Conservation (phyloP, 2,113 vertebrate species). For the Rostratula benghalensis region DNA sequence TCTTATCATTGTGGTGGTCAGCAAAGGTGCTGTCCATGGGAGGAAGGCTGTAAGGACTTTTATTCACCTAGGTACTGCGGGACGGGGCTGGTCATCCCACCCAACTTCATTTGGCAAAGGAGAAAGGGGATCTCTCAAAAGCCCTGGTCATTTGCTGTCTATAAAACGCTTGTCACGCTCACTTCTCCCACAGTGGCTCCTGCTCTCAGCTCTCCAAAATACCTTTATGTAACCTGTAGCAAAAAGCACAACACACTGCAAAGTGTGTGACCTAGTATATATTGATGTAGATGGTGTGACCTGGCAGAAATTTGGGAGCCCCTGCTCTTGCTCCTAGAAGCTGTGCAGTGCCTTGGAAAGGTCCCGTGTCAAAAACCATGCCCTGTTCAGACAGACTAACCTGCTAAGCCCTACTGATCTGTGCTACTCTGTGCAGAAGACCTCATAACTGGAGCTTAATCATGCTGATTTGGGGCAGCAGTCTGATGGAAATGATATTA, state of each 20-base stretch:
- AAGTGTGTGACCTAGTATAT: neutral
- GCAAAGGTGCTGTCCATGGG: neutral
- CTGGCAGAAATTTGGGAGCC: neutral
- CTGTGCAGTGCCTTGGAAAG: neutral
- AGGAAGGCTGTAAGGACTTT: neutral
- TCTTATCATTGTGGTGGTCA: fast-evolving
- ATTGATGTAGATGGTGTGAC: neutral
- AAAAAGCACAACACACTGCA: neutral
- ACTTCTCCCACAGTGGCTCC: fast-evolving
- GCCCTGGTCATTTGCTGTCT: neutral
- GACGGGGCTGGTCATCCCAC: neutral
- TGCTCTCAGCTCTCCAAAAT: neutral
- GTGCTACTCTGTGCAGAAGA: neutral
- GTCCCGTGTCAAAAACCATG: neutral
- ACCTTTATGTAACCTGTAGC: neutral
- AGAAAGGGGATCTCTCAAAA: neutral
- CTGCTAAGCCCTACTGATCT: neutral
- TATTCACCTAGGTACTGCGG: neutral
- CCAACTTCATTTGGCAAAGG: neutral
- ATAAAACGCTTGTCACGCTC: neutral
- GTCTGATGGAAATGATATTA: neutral
- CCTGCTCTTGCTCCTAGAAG: neutral
- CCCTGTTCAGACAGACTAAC: neutral
- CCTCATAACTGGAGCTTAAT: neutral
- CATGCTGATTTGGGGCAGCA: neutral